Percentiles rank a stretch among this genome's conserved stretches.
Evolutionary conservation across 2,888 invertebrate species (phyloP).

Genomic region (Cataglyphis cursor): DNA sequence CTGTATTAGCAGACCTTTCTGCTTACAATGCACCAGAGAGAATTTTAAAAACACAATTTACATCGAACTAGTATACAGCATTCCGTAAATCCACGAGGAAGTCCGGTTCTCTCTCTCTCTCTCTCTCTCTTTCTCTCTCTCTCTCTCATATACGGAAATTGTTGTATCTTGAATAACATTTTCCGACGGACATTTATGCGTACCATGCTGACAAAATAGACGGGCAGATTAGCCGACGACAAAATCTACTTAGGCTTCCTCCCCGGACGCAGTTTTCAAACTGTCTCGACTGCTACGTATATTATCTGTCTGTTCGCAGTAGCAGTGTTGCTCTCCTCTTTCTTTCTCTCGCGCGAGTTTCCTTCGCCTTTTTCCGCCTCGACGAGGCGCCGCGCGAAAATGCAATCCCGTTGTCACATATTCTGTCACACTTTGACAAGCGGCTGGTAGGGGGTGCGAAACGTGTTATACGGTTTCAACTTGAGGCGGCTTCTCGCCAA

Average conservation of each 20-base stretch:
- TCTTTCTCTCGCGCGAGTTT: slow-evolving; percentile 1
- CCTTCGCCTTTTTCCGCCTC: slow-evolving; percentile 48
- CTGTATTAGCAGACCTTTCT: slow-evolving; percentile 38
- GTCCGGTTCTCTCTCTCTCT: neutral
- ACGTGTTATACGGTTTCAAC: slow-evolving; percentile 66
- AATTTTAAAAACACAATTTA: slow-evolving; percentile 56
- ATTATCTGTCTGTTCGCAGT: slow-evolving; percentile 52
- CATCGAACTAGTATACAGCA: slow-evolving; percentile 45
- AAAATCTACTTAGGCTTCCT: slow-evolving; percentile 54
- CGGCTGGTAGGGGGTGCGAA: slow-evolving; percentile 57
- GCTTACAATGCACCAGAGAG: slow-evolving; percentile 45
- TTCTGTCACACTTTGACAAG: slow-evolving; percentile 68
- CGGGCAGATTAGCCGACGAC: slow-evolving; percentile 51
- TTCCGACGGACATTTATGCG: slow-evolving; percentile 41
- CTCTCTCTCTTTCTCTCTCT: neutral
- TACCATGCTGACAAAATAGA: slow-evolving; percentile 48
- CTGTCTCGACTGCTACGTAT: slow-evolving; percentile 51
- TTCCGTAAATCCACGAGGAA: slow-evolving; percentile 32
- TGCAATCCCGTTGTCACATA: slow-evolving; percentile 69
- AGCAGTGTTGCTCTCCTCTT: slow-evolving; percentile 8
- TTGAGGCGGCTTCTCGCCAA: slow-evolving; percentile 46
- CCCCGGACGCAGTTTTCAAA: slow-evolving; percentile 48
- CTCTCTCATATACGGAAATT: slow-evolving; percentile 4
- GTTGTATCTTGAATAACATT: slow-evolving; percentile 49
- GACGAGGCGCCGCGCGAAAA: slow-evolving; percentile 62